Evolutionary conservation across 1,140 invertebrate genomes (phyloP), one percentile per base, ranked within the genome.

Genomic region (Galleria mellonella): DNA sequence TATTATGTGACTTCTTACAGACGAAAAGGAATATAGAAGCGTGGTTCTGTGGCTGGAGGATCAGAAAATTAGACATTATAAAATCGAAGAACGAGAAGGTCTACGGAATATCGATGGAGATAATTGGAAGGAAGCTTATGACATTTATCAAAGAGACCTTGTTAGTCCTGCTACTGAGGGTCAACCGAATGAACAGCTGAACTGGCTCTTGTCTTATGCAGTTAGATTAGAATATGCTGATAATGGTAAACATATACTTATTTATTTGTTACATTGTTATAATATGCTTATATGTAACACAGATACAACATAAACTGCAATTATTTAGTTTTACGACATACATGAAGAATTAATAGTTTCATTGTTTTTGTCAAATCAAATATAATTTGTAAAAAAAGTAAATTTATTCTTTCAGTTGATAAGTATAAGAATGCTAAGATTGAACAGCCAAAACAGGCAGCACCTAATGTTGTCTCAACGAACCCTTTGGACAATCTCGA

Each of bases 11-110:
- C 14, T 37, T 37, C 9, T 57, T 73, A 13, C 56, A 97, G 96
- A 96, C 87, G 88, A 91, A 58, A 89, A 91, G 48, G 89, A 94
- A 60, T 93, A 96, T 70, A 90, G 93, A 40, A 93, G 91, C 63
- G 85, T 96, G 17, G 88, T 98, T 11, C 69, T 94, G 0, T 99
- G 97, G 97, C 69, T 98, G 14, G 97, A 99, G 86, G 94, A 97
- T 76, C 95, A 97, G 75, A 97, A 96, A 85, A 97, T 98, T 56
- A 91, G 96, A 10, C 91, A 93, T 61, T 96, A 96, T 62, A 92
- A 92, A 61, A 94, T 96, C 47, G 94, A 97, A 74, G 93, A 96
- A 47, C 86, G 96, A 13, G 90, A 89, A 50, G 86, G 81, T 1
- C 72, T 99, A 12, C 88, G 93, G 36, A 88, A 92, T 48, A 89